These are phyloP conservation scores for Podarcis muralis DNA, from an alignment of 2,113 vertebrate genomes.

Conservation along the genomic window DNA sequence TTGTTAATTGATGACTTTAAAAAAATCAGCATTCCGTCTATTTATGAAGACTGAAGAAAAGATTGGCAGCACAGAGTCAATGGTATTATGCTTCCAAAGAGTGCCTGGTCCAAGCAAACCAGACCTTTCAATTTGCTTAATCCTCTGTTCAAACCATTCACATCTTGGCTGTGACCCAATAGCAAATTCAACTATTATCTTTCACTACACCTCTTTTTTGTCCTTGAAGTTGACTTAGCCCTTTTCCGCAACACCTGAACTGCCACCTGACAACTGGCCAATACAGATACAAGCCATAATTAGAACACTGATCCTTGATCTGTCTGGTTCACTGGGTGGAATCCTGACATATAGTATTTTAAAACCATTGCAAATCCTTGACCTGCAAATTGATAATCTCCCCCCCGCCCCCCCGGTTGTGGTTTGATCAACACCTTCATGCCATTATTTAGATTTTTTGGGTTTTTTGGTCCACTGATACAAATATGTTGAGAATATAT, in stretches of 20 bases:
- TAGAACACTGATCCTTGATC: neutral
- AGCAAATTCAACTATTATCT: too few species aligned
- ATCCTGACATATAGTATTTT: neutral
- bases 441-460: neutral
- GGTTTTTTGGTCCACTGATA: neutral
- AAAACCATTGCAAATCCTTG: neutral
- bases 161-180: neutral
- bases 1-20: neutral
- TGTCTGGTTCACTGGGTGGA: neutral
- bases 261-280: neutral
- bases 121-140: neutral
- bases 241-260: neutral
- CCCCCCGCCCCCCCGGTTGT: neutral
- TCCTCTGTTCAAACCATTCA: neutral
- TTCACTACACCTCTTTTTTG: neutral
- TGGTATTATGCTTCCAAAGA: neutral
- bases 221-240: neutral
- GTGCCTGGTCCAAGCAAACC: neutral
- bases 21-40: too few species aligned
- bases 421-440: neutral
- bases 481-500: neutral
- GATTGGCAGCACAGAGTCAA: neutral
- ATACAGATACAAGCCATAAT: neutral
- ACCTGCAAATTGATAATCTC: neutral
- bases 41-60: neutral